phyloP scores from a whole-genome alignment of 1,140 invertebrate species.

The Macrobrachium nipponense region DNA sequence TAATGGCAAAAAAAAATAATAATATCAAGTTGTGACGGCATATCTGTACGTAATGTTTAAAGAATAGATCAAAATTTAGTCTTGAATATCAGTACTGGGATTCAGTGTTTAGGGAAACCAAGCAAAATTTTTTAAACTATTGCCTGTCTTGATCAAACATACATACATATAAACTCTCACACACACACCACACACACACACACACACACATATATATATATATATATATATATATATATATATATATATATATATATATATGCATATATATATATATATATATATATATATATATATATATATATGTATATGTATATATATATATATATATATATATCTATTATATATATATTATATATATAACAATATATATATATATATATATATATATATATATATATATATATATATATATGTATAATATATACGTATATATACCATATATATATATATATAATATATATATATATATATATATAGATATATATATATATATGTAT shows the following conservation, averaged over 20 bases:
- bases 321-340: not conserved
- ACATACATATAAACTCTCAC: too few species aligned
- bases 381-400: not conserved
- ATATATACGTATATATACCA: not conserved
- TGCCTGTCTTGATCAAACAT: too few species aligned
- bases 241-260: conserved; percentile 24
- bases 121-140: too few species aligned
- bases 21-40: too few species aligned
- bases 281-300: conserved; percentile 5
- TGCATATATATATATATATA: conserved; percentile 19
- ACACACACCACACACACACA: not conserved
- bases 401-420: too few species aligned
- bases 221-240: conserved; percentile 24
- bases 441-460: not conserved
- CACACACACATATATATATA: not conserved
- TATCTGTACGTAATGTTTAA: too few species aligned
- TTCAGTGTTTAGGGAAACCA: too few species aligned
- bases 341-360: not conserved
- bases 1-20: too few species aligned
- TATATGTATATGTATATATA: not conserved
- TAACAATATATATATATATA: conserved; percentile 2
- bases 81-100: too few species aligned
- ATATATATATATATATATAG: conserved; percentile 7
- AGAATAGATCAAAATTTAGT: too few species aligned
- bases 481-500: too few species aligned